Evolutionary conservation across 2,113 vertebrate genomes (phyloP), one percentile per base, ranked within the genome.

Genomic region (Epinephelus fuscoguttatus): DNA sequence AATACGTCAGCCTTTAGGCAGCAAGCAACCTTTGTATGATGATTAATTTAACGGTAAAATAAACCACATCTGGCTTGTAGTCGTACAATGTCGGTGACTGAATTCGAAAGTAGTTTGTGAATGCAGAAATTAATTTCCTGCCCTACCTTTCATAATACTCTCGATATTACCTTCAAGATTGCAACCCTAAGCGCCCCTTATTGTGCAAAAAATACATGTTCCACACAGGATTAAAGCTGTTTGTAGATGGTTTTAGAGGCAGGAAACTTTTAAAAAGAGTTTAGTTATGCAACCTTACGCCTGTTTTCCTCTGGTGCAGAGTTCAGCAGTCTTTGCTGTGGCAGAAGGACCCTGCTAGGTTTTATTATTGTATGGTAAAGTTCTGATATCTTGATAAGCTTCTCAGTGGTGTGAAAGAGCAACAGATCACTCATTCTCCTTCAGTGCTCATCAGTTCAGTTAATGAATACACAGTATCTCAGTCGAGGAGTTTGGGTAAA

Each of bases 331-430:
- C 0, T 6, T 60, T 23, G 23, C 37, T 45, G 33, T 61, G 13
- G 18, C 18, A 17, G 59, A 18, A 73, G 10, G 49, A 56, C 40
- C 23, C 6, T 30, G 18, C 17, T 55, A 60, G 13, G 15, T 42
- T 45, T 19, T 53, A 5, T 55, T 45, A 60, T 57, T 81, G 72
- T 49, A 53, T 84, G 47, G 4, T 80, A 67, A 70, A 72, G 30
- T 14, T 19, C 11, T 68, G 21, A 49, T 56, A 17, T 30, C 6
- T 19, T 62, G 18, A 25, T 49, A 3, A 52, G 18, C 37, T 49
- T 60, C 13, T 50, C 33, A 25, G 18, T 50, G 30, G 7, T 33
- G n/a, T 27, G 5, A 66, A 4, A 40, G 6, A 49, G 27, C n/a
- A 61, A 23, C 42, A 0, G 23, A 37, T 63, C 23, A 62, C 50